These are phyloP conservation scores for Pristionchus arcanus DNA, from an alignment of 2,888 invertebrate genomes.

Conservation along the genomic window DNA sequence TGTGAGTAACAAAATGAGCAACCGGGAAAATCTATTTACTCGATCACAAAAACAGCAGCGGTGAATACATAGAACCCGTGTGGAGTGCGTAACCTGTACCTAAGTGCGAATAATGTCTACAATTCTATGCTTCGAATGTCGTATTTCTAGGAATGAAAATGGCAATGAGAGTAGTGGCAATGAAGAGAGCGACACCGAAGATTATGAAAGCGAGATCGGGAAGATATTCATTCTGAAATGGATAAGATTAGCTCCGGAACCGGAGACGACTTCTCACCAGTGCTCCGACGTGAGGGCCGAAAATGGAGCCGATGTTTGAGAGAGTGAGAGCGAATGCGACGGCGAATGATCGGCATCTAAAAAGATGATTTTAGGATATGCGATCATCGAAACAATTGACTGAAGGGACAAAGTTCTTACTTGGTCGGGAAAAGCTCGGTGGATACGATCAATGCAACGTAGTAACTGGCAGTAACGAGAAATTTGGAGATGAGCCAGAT, in stretches of 20 bases:
- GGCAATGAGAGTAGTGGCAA: constrained; percentile 41
- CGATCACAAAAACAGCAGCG: constrained; percentile 26
- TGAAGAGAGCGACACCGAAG: constrained; percentile 32
- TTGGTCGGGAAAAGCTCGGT: constrained; percentile 46
- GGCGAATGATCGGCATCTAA: constrained; percentile 52
- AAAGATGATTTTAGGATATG: neutral
- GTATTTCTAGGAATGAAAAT: constrained; percentile 48
- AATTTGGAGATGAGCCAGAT: constrained; percentile 42
- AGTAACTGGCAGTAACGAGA: constrained; percentile 30
- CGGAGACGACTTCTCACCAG: neutral
- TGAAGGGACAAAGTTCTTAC: neutral
- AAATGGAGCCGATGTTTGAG: constrained; percentile 48
- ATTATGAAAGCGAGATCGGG: constrained; percentile 36
- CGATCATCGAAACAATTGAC: neutral
- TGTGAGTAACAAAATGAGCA: neutral
- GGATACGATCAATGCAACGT: neutral
- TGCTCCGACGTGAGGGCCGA: constrained; percentile 45
- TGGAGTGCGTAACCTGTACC: constrained; percentile 12
- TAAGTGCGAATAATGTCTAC: neutral
- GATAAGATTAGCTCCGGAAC: too few species aligned
- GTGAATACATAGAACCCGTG: constrained; percentile 2
- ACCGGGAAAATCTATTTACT: constrained; percentile 16
- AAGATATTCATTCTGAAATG: constrained; percentile 21
- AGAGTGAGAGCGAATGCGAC: constrained; percentile 43
- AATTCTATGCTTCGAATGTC: constrained; percentile 14